These are phyloP conservation scores for Pteruthius melanotis DNA, from an alignment of 2,113 vertebrate species.

Conservation along the genomic window DNA sequence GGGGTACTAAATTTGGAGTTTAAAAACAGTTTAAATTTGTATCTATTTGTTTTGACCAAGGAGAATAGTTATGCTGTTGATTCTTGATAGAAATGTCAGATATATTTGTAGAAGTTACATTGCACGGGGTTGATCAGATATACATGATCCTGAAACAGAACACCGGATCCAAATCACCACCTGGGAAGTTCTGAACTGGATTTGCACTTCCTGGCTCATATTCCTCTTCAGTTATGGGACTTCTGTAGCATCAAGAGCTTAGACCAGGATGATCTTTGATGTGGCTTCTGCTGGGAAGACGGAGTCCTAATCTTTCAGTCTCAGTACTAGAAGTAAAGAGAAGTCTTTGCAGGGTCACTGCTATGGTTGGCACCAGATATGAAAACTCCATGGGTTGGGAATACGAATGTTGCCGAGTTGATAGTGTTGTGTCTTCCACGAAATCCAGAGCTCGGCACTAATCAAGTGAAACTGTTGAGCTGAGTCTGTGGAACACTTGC, in stretches of 20 bases:
- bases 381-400: constrained; percentile 51
- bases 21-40: not conserved
- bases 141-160: constrained; percentile 32
- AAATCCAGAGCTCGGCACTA: constrained; percentile 67
- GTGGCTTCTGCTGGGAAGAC: constrained; percentile 26
- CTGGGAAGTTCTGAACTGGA: constrained; percentile 48
- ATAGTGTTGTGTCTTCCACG: constrained; percentile 71
- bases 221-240: constrained; percentile 51
- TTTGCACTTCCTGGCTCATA: constrained; percentile 56
- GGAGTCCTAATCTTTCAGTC: constrained; percentile 12
- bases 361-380: not conserved
- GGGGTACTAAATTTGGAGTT: not conserved
- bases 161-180: constrained; percentile 28
- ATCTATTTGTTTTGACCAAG: not conserved
- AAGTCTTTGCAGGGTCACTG: constrained; percentile 8
- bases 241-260: constrained; percentile 24
- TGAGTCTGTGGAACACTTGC: constrained; percentile 96
- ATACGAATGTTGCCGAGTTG: constrained; percentile 60
- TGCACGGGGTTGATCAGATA: constrained; percentile 40
- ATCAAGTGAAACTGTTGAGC: constrained; percentile 68
- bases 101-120: not conserved
- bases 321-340: constrained; percentile 38
- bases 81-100: not conserved
- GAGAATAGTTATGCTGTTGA: not conserved
- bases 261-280: constrained; percentile 29